A percentile compares a stretch with the other conserved stretches of the same genome.
Evolutionary conservation across 2,113 vertebrate genomes (phyloP).

Genomic region (Canis aureus): DNA sequence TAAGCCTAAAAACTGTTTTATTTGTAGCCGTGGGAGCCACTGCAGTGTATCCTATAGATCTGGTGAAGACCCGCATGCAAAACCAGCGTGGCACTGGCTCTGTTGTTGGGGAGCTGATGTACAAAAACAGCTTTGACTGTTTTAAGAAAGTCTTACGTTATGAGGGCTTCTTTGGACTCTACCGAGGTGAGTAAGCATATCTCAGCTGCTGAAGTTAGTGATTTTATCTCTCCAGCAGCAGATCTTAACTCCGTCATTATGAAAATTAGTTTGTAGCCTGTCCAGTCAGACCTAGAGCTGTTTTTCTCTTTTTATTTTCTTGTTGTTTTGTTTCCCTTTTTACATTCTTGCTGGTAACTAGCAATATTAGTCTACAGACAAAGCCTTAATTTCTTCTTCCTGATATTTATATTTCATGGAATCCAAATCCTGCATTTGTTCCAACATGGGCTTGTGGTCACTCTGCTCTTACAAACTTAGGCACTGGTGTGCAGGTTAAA

Average conservation of each 20-base stretch:
- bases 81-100: slow-evolving; percentile 95
- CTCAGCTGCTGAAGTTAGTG: background rate
- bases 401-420: slow-evolving; percentile 65
- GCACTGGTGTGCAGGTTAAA: background rate
- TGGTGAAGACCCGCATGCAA: slow-evolving; percentile 99
- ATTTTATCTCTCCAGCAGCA: slow-evolving; percentile 14
- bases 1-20: slow-evolving; percentile 70
- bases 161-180: slow-evolving; percentile 97
- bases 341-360: background rate
- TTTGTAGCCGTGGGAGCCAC: slow-evolving; percentile 95
- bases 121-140: slow-evolving; percentile 98
- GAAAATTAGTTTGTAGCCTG: background rate
- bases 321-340: background rate
- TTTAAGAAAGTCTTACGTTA: slow-evolving; percentile 97
- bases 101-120: slow-evolving; percentile 96
- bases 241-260: slow-evolving; percentile 1
- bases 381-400: slow-evolving; percentile 43
- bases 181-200: slow-evolving; percentile 92
- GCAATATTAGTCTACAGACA: background rate
- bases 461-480: slow-evolving; percentile 28
- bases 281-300: slow-evolving; percentile 1
- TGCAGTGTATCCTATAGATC: slow-evolving; percentile 96
- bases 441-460: background rate
- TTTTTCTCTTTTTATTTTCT: slow-evolving; percentile 56
- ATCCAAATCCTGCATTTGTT: slow-evolving; percentile 41